A percentile compares a stretch with the other conserved stretches of the same genome.
Conservation (phyloP, 2,888 invertebrate genomes). For the Lissonota sp. region DNA sequence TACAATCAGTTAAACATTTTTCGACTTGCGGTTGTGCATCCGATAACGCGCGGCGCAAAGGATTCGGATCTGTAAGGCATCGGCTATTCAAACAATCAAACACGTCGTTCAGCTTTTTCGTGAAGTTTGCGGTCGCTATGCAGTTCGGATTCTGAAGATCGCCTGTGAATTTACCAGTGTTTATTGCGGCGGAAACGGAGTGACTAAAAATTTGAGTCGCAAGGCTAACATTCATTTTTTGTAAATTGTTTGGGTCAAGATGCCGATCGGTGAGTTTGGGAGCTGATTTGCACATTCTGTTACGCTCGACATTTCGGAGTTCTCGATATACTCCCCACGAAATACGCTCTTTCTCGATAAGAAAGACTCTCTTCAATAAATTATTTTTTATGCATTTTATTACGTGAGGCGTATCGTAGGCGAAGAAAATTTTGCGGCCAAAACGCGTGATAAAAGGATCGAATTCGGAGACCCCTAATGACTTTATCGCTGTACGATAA, state of each 20-base stretch:
- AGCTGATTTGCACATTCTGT: constrained; percentile 60
- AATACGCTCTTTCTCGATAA: constrained; percentile 38
- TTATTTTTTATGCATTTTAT: constrained; percentile 68
- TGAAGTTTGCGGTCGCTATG: constrained; percentile 65
- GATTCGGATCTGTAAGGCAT: constrained; percentile 51
- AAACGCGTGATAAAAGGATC: constrained; percentile 59
- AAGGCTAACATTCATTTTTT: constrained; percentile 68
- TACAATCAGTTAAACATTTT: constrained; percentile 55
- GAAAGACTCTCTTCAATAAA: constrained; percentile 58
- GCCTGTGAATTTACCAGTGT: constrained; percentile 57
- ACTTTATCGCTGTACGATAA: constrained; percentile 61
- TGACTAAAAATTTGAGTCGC: constrained; percentile 71
- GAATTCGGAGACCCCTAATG: constrained; percentile 63
- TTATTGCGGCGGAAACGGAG: constrained; percentile 65
- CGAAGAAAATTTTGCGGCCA: constrained; percentile 63
- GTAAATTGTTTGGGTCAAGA: constrained; percentile 67
- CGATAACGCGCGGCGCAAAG: constrained; percentile 57
- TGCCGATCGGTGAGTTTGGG: constrained; percentile 68
- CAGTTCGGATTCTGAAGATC: constrained; percentile 59
- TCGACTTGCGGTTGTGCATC: constrained; percentile 49
- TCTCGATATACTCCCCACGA: constrained; percentile 62
- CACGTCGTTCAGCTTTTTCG: constrained; percentile 65
- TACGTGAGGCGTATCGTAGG: constrained; percentile 67
- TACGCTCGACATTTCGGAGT: constrained; percentile 57
- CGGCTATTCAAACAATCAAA: constrained; percentile 70